Evolutionary conservation across 37 sponge, comb jelly and placozoan genomes (phyloP).

Genomic region (Halisarca cf. caerulea): DNA sequence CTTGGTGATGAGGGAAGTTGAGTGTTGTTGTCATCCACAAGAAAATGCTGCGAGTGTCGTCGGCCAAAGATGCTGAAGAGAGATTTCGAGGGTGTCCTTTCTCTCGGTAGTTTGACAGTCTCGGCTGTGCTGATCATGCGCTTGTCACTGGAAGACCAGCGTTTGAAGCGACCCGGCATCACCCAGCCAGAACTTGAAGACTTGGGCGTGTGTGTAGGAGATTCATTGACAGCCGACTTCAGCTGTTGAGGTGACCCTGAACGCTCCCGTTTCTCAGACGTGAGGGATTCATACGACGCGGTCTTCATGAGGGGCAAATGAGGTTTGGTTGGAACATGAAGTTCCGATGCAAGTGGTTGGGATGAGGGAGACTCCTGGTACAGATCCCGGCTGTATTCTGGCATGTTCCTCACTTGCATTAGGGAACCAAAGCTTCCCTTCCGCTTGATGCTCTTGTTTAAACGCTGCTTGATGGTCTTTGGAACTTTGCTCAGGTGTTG

Average conservation of each 20-base stretch:
- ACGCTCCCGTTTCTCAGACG: not conserved
- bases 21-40: not conserved
- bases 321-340: not conserved
- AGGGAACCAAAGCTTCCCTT: constrained; percentile 2
- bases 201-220: not conserved
- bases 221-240: not conserved
- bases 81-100: not conserved
- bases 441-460: constrained; percentile 13
- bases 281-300: not conserved
- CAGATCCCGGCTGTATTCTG: not conserved
- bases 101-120: not conserved
- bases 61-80: not conserved
- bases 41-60: constrained; percentile 20
- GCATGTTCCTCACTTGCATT: not conserved
- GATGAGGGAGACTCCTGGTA: not conserved
- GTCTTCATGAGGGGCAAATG: not conserved
- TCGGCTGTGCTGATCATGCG: not conserved
- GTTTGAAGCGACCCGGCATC: not conserved
- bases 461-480: not conserved
- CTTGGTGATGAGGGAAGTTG: too few species aligned
- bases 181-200: not conserved
- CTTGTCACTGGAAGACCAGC: constrained; percentile 6
- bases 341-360: not conserved
- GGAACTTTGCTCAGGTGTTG: not conserved
- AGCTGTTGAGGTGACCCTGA: too few species aligned